phyloP scores from a whole-genome alignment of 2,888 invertebrate genomes.

The Apamea epomidion region DNA sequence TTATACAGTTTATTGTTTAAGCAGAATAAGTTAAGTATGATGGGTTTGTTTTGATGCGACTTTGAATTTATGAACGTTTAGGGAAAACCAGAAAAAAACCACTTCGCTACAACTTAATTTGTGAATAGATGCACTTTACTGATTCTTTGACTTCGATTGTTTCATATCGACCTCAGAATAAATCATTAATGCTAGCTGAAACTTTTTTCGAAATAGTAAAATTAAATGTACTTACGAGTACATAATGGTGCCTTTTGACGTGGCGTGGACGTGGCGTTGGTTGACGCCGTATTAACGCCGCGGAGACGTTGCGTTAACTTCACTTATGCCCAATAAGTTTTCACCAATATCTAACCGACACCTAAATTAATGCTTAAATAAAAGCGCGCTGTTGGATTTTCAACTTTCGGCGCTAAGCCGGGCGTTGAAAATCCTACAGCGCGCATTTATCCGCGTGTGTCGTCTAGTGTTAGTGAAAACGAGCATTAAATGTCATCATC shows the following conservation, averaged over 20 bases:
- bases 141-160: neutral
- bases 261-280: neutral
- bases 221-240: neutral
- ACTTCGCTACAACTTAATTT: neutral
- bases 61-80: neutral
- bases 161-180: neutral
- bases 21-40: conserved; percentile 23
- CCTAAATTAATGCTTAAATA: neutral
- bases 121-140: neutral
- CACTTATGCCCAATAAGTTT: neutral
- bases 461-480: neutral
- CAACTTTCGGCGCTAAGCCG: neutral
- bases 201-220: neutral
- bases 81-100: conserved; percentile 3
- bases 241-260: neutral
- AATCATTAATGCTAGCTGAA: no score
- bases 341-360: neutral
- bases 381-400: neutral
- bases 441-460: neutral
- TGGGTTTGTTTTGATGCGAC: conserved; percentile 12
- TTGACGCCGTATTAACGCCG: neutral
- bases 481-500: neutral
- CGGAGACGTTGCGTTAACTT: neutral
- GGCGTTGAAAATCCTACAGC: neutral
- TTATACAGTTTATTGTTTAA: neutral